Evolutionary conservation across 2,888 invertebrate species (phyloP).

Genomic region (Coleophora deauratella): DNA sequence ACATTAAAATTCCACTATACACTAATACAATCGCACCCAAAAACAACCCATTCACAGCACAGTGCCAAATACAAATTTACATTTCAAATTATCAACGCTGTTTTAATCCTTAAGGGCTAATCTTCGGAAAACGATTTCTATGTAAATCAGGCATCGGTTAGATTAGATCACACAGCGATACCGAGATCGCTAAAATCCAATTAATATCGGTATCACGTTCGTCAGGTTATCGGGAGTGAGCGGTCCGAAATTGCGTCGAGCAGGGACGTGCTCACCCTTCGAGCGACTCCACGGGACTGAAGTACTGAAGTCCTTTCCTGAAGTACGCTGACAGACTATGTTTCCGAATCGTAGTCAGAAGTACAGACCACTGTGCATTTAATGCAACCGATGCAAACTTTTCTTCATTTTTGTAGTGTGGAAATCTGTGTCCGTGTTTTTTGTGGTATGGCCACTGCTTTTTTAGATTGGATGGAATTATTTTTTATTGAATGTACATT

Average conservation of each 20-base stretch:
- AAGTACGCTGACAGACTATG: slow-evolving; percentile 3
- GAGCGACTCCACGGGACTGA: slow-evolving; percentile 8
- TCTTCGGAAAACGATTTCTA: slow-evolving; percentile 21
- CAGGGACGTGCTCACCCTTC: slow-evolving; percentile 9
- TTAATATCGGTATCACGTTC: slow-evolving; percentile 21
- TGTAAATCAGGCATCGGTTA: slow-evolving; percentile 18
- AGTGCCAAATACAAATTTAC: slow-evolving; percentile 9
- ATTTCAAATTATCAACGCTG: slow-evolving; percentile 9
- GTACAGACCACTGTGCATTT: slow-evolving; percentile 8
- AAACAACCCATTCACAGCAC: slow-evolving; percentile 14
- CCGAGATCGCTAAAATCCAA: slow-evolving; percentile 16
- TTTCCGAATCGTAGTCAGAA: slow-evolving; percentile 4
- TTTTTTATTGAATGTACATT: too few species aligned
- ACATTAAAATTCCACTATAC: slow-evolving; percentile 4
- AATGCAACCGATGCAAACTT: slow-evolving; percentile 3
- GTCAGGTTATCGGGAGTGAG: slow-evolving; percentile 14
- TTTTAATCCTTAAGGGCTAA: slow-evolving; percentile 12
- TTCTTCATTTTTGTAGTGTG: slow-evolving; percentile 5
- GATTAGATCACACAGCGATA: slow-evolving; percentile 13
- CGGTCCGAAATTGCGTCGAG: slow-evolving; percentile 8
- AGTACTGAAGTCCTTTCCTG: slow-evolving; percentile 8
- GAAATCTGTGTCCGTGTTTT: background rate
- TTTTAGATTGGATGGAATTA: too few species aligned
- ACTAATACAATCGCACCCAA: slow-evolving; percentile 1
- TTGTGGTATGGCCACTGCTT: too few species aligned